Base-by-base conservation (phyloP, 2,113 vertebrate species). In the Vombatus ursinus region DNA sequence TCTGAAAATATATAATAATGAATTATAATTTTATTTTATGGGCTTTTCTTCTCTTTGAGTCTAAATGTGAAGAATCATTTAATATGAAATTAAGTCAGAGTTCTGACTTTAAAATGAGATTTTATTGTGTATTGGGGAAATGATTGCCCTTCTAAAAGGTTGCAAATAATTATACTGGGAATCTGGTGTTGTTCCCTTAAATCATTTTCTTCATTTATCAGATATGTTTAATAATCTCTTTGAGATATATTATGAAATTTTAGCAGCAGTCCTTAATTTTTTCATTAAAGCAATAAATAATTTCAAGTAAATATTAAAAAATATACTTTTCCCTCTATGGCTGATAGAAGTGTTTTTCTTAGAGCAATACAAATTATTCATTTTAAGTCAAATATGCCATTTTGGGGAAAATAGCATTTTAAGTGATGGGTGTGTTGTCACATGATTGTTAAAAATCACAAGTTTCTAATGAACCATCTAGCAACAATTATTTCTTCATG, bases 91-190 rank as follows among this genome's bases (percentile, higher is more conserved):
- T 53, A 93, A 90, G 19, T 93, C 49, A 49, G 52, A 93, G 19
- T 52, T 94, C 61, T 94, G 52, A 22, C 6, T 89, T 94, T 94
- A 22, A 94, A 94, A 94, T 95, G 52, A 3, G 9, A 47, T 57
- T 89, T 95, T 95, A 90, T 90, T 94, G 47, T 90, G 14, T 92
- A 92, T 84, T 48, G 91, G 68, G 95, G 93, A 93, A 97, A 96
- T 96, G 48, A 95, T 90, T 97, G 92, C 48, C 95, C 92, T 97
- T 97, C 96, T 57, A 96, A 95, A 90, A 93, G 22, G 22, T 91
- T 95, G 53, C 94, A 97, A 93, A 93, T 94, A 97, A 96, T 90
- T 95, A 90, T 52, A 94, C 10, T 77, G 16, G 94, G 92, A 96
- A 97, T 92, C 50, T 26, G 68, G 1, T 57, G 52, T 23, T 96